phyloP scores from a whole-genome alignment of 2,888 invertebrate genomes.

The Nomada lathburiana region DNA sequence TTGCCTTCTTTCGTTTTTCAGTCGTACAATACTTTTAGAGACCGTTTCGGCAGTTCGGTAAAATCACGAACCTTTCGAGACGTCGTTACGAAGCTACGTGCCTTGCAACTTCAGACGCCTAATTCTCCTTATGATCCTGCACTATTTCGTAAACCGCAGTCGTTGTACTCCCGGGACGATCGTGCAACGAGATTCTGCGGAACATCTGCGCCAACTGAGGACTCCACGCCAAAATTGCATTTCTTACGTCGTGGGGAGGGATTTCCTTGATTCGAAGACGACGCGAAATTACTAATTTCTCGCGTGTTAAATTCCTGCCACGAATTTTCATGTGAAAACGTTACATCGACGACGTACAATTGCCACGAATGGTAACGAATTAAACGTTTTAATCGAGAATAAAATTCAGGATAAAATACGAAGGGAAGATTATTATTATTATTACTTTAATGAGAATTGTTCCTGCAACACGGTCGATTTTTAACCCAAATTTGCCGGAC shows the following conservation, averaged over 20 bases:
- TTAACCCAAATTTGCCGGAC: constrained; percentile 68
- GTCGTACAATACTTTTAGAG: constrained; percentile 60
- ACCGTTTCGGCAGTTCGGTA: constrained; percentile 67
- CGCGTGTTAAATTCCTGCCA: constrained; percentile 35
- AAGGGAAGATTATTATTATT: accelerated
- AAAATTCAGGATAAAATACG: neutral
- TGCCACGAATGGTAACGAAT: neutral
- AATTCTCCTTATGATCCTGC: constrained; percentile 75
- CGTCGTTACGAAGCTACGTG: constrained; percentile 74
- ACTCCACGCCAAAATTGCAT: constrained; percentile 66
- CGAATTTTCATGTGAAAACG: constrained; percentile 6
- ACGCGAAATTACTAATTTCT: constrained; percentile 67
- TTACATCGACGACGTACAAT: neutral
- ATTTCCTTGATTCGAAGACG: constrained; percentile 60
- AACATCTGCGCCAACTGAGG: constrained; percentile 71
- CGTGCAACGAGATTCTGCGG: constrained; percentile 73
- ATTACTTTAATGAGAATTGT: neutral
- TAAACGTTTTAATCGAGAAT: neutral
- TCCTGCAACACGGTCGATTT: constrained; percentile 51
- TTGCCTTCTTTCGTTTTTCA: neutral
- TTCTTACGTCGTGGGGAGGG: constrained; percentile 54
- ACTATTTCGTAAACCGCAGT: constrained; percentile 76
- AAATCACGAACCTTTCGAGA: constrained; percentile 76
- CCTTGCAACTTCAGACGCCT: constrained; percentile 75
- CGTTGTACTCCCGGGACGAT: constrained; percentile 73